Evolutionary conservation across 2,888 invertebrate species (phyloP).

Genomic region (Aplocera efformata): DNA sequence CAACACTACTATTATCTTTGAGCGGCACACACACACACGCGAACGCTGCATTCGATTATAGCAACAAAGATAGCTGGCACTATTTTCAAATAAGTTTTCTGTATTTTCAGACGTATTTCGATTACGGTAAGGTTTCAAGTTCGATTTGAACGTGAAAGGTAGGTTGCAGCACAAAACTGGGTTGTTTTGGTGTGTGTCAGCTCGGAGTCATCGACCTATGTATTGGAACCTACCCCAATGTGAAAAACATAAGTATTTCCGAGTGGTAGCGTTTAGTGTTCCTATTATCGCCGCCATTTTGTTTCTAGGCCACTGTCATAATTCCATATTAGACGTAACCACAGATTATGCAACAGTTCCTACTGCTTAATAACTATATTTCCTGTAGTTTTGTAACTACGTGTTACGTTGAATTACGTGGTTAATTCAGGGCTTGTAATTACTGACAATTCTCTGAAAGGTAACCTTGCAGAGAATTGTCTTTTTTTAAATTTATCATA

Average conservation of each 20-base stretch:
- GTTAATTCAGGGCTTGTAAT: no score
- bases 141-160: constrained; percentile 20
- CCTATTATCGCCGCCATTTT: constrained; percentile 35
- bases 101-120: constrained; percentile 36
- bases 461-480: no score
- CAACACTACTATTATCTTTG: constrained; percentile 66
- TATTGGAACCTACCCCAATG: constrained; percentile 73
- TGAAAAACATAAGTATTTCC: constrained; percentile 52
- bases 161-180: constrained; percentile 34
- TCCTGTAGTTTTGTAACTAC: no score
- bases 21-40: constrained; percentile 58
- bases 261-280: constrained; percentile 34
- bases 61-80: constrained; percentile 38
- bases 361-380: not conserved
- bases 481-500: no score
- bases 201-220: constrained; percentile 65
- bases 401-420: no score
- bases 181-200: constrained; percentile 38
- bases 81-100: constrained; percentile 13
- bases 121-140: constrained; percentile 22
- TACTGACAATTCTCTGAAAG: no score
- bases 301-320: constrained; percentile 29
- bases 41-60: constrained; percentile 55
- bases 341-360: constrained; percentile 5
- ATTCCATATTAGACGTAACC: constrained; percentile 11